Percentiles rank a stretch among this genome's conserved stretches.
Conservation (phyloP, 2,797 vertebrate genomes). For the Myotis findleyi region DNA sequence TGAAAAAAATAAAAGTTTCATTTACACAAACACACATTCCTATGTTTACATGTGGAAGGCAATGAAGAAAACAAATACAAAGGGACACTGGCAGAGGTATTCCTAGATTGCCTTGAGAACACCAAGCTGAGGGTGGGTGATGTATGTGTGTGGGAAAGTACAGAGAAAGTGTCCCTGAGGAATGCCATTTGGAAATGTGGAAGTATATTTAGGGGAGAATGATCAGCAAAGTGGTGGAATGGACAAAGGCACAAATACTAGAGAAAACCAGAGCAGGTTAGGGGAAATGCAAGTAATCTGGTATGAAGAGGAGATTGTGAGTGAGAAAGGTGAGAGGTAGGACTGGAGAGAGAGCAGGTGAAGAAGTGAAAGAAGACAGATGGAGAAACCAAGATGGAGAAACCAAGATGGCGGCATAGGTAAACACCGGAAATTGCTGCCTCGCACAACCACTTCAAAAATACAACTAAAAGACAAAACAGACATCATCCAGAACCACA, state of each 20-base stretch:
- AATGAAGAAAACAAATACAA: slow-evolving; percentile 2
- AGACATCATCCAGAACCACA: too few species aligned
- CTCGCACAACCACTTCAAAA: too few species aligned
- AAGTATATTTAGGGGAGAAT: neutral
- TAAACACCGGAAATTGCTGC: too few species aligned
- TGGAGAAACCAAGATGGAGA: neutral
- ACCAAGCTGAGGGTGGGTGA: neutral
- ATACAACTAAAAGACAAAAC: too few species aligned
- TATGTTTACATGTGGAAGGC: neutral
- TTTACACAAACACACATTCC: neutral
- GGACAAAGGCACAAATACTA: neutral
- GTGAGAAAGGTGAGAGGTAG: neutral
- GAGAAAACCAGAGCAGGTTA: neutral
- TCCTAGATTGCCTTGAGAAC: neutral
- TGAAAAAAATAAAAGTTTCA: neutral
- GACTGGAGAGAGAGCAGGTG: neutral
- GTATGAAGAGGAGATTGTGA: neutral
- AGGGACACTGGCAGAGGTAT: neutral
- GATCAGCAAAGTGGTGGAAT: neutral
- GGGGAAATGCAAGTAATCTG: neutral
- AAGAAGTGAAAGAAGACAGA: neutral
- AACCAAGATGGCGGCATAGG: too few species aligned
- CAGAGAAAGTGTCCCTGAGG: neutral
- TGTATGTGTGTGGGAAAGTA: neutral
- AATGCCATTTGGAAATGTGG: neutral